Evolutionary conservation across 2,797 vertebrate species (phyloP), one percentile per base, ranked within the genome.

Genomic region (Poecilia picta): DNA sequence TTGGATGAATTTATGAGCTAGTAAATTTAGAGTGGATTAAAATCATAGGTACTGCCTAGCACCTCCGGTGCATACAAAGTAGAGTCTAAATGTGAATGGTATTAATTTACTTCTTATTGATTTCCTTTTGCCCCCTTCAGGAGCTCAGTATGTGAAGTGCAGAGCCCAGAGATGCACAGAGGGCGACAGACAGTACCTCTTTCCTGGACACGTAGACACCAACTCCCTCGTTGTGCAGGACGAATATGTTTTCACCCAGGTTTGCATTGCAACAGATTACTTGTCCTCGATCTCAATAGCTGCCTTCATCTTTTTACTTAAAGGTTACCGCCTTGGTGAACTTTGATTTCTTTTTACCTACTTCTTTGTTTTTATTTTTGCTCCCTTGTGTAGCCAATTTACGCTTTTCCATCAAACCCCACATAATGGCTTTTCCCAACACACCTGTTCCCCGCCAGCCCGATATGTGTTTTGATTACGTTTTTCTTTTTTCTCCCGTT

Each of bases 171-270:
- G 97, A 70, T 99, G 98, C 81, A 94, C 96, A 0, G 98, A 98
- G 76, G 97, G 96, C 59, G 96, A 96, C 73, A 95, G 95, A 80
- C 97, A 92, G 31, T 96, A 96, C 66, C 97, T 97, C 0, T 99
- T 99, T 76, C 95, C 96, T 0, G 97, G 97, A 72, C 94, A 97
- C 77, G 97, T 99, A 28, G 98, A 99, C 75, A 95, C 96, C 91
- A 98, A 97, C 91, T 99, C 98, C 13, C 93, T 99, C 25, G 98
- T 99, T 2, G 98, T 99, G 78, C 98, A 99, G 92, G 98, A 99
- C 84, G 97, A 98, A 85, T 99, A 98, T 57, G 96, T 99, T 89
- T 99, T 99, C 94, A 97, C 98, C 79, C 98, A 99, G 97, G 98
- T 99, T 94, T 15, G 91, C 25, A 36, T 47, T 59, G 36, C 64